Base-by-base conservation (phyloP, 2,888 invertebrate genomes). In the Scaptomyza flava region DNA sequence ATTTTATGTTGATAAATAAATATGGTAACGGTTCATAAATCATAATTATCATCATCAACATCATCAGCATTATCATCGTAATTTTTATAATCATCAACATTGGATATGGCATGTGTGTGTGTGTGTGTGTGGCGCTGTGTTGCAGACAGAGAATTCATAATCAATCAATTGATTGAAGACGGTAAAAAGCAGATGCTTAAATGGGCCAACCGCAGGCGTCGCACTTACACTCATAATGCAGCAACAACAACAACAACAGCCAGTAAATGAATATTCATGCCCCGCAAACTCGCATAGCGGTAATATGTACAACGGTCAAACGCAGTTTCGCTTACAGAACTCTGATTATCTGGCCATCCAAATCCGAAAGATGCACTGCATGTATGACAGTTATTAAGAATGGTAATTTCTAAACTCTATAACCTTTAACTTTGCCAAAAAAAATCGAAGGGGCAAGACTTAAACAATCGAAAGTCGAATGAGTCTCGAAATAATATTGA, bases 91-190 rank as follows among this genome's bases (percentile, higher is more conserved):
- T 46, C 50, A 73, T 59, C 65, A 62, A 59, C 54, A 68, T 62
- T 76, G 65, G 81, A 76, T 85, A 72, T 61, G 79, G 58, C 42
- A 63, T 84, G 57, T 57, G 51, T 53, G 38, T 33, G 8, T 8
- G 8, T 30, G 3, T 41, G 64, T 84, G 57, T 57, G 52, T 53
- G 3, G n/a, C n/a, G 36, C n/a, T 5, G 38, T 36, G 36, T 38
- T 38, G 38, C 38, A 38, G 48, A 17, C 50, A 33, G 62, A 64
- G 62, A 57, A 79, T 82, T 80, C 86, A 80, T 82, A 86, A 83
- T 77, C 83, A 77, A 85, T 82, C 80, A 73, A 73, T 66, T 50
- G 78, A 66, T 66, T 48, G 82, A 76, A 76, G 73, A 76, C 54
- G 58, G 6, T 56, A 57, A 46, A 57, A 70, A n/a, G n/a, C 57